Conservation (phyloP, 2,888 invertebrate genomes). For the Meteorus colon region DNA sequence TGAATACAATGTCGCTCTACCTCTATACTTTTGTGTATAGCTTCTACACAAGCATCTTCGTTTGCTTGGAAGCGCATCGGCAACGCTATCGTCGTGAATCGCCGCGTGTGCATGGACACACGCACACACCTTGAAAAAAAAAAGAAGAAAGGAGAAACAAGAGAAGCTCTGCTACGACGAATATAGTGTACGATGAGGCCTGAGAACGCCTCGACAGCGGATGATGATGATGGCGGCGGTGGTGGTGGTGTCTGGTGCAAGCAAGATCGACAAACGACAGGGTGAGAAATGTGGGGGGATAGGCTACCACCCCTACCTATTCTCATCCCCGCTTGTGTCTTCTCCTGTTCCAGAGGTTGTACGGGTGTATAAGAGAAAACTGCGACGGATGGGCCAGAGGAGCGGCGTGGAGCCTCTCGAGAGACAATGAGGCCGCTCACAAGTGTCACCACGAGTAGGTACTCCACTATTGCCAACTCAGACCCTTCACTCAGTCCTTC, state of each 20-base stretch:
- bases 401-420: conserved; percentile 67
- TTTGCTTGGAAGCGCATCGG: conserved; percentile 23
- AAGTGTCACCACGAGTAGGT: conserved; percentile 72
- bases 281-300: conserved; percentile 35
- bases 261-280: conserved; percentile 27
- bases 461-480: conserved; percentile 73
- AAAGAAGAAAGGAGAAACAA: conserved; percentile 13
- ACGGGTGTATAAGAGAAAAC: conserved; percentile 35
- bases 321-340: conserved; percentile 21
- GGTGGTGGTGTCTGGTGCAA: conserved; percentile 31
- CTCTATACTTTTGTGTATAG: conserved; percentile 17
- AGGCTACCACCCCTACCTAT: conserved; percentile 5
- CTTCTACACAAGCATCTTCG: conserved; percentile 23
- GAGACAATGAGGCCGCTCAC: conserved; percentile 73
- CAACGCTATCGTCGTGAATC: conserved; percentile 20
- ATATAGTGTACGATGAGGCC: conserved; percentile 11
- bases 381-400: conserved; percentile 52
- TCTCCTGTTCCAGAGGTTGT: conserved; percentile 29
- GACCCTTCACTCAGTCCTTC: conserved; percentile 67
- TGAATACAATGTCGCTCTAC: conserved; percentile 7
- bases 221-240: neutral
- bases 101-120: neutral
- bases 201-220: conserved; percentile 17
- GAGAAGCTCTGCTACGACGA: conserved; percentile 23
- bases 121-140: neutral